Percentiles rank a stretch among this genome's conserved stretches.
Evolutionary conservation across 2,797 vertebrate species (phyloP).

Genomic region (Melanotaenia boesemani): DNA sequence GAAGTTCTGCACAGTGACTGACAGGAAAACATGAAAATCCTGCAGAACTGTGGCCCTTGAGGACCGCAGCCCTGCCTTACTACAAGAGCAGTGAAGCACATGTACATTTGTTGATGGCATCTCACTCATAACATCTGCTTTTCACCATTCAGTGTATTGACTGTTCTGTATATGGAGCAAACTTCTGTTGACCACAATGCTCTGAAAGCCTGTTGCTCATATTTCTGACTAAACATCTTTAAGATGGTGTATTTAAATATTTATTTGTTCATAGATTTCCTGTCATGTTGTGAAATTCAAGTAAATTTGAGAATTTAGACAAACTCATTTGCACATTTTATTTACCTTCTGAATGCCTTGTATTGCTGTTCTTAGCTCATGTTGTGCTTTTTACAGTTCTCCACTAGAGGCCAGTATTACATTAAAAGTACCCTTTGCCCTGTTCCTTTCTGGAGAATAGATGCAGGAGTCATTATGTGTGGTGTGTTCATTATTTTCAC

Average conservation of each 20-base stretch:
- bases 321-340: neutral
- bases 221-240: conserved; percentile 51
- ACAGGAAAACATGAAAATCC: too few relatives aligned
- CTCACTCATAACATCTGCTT: too few relatives aligned
- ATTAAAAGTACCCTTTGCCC: conserved; percentile 26
- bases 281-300: conserved; percentile 37
- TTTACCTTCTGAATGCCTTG: neutral
- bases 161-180: conserved; percentile 51
- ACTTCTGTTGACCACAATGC: conserved; percentile 23
- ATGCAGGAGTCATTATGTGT: conserved; percentile 9
- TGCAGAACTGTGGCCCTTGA: too few relatives aligned
- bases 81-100: too few relatives aligned
- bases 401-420: conserved; percentile 75
- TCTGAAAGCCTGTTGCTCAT: conserved; percentile 37
- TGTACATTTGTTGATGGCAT: too few relatives aligned
- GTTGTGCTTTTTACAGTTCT: conserved; percentile 4
- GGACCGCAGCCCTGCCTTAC: too few relatives aligned
- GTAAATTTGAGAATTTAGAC: conserved; percentile 33
- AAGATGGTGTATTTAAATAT: conserved; percentile 66
- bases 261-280: conserved; percentile 73
- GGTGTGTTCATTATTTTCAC: conserved; percentile 19
- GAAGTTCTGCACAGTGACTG: too few relatives aligned
- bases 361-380: neutral
- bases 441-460: conserved; percentile 2
- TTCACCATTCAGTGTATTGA: conserved; percentile 20